A percentile compares a stretch with the other conserved stretches of the same genome.
Conservation (phyloP, 37 sponge, comb jelly and placozoan genomes). For the Aphrocallistes beatrix region DNA sequence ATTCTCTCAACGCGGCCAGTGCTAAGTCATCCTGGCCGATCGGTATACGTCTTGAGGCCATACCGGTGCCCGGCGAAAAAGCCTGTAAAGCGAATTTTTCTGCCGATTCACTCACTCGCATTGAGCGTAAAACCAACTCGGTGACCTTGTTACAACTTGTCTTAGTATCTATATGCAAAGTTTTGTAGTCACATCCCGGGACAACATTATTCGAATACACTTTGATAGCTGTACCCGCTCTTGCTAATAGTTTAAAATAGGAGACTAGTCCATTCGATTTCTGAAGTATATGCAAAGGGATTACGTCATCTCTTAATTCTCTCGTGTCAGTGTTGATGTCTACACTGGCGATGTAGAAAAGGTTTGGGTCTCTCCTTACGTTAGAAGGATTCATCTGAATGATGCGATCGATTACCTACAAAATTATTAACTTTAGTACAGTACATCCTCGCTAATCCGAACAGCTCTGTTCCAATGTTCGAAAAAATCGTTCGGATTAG, state of each 20-base stretch:
- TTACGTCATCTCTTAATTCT: neutral
- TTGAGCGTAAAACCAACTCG: neutral
- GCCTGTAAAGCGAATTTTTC: neutral
- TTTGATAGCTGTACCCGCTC: neutral
- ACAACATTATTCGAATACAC: neutral
- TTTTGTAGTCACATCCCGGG: neutral
- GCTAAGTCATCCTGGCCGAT: neutral
- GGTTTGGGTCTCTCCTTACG: conserved; percentile 5
- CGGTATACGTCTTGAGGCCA: neutral
- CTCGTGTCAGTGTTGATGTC: neutral
- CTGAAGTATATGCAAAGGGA: neutral
- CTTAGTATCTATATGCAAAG: neutral
- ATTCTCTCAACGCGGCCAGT: neutral
- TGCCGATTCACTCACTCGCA: neutral
- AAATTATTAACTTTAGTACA: too few species aligned
- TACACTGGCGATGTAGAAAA: neutral
- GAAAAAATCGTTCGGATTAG: too few species aligned
- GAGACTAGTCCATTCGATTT: neutral
- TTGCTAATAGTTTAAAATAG: neutral
- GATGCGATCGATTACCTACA: neutral
- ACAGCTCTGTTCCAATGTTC: too few species aligned
- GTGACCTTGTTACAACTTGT: neutral
- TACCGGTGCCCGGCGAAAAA: neutral
- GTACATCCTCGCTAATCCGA: too few species aligned
- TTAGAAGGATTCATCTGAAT: neutral